Evolutionary conservation across 2,797 vertebrate species (phyloP), one percentile per base, ranked within the genome.

Genomic region (Falco rusticolus): DNA sequence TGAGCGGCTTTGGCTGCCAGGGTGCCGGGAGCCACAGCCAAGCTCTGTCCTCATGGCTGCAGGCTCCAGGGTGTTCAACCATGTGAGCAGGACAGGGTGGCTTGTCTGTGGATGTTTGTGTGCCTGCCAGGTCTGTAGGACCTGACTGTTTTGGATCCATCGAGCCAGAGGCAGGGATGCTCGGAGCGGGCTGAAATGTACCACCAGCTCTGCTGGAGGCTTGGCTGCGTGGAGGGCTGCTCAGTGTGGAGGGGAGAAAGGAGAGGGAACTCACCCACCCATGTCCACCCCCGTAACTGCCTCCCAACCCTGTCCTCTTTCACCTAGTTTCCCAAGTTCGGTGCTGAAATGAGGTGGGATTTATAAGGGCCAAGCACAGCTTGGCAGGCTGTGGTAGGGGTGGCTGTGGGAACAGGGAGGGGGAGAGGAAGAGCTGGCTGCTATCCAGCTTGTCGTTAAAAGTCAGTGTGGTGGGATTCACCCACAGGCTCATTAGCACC

Each of bases 401-500:
- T 71, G 71, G 20, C 84, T 95, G 80, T 90, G 92, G 84, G 92
- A 93, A 94, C 0, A 1, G n/a, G 33, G 45, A 84, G 22, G 54
- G 87, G 65, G 54, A 71, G 78, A 84, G 64, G 53, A 63, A 82
- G 34, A 71, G 53, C 71, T 96, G 90, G 90, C 84, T 43, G 56
- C 12, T 6, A 0, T 70, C 93, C 94, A 96, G 81, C 33, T n/a
- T 6, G 0, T 65, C 2, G 2, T 76, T 92, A 39, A 53, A 84
- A 71, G 74, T 22, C 86, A 28, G 71, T 0, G 0, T 21, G 84
- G 80, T 84, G 93, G 87, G 93, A 94, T 95, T 93, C 94, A 94
- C 80, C 95, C 90, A 3, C 81, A 1, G 39, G 21, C 78, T 96
- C 96, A 65, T 96, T 95, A 96, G 84, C 6, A 7, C 65, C 0